These are phyloP conservation scores for Syngnathoides biaculeatus DNA, from an alignment of 2,113 vertebrate genomes.

Conservation along the genomic window DNA sequence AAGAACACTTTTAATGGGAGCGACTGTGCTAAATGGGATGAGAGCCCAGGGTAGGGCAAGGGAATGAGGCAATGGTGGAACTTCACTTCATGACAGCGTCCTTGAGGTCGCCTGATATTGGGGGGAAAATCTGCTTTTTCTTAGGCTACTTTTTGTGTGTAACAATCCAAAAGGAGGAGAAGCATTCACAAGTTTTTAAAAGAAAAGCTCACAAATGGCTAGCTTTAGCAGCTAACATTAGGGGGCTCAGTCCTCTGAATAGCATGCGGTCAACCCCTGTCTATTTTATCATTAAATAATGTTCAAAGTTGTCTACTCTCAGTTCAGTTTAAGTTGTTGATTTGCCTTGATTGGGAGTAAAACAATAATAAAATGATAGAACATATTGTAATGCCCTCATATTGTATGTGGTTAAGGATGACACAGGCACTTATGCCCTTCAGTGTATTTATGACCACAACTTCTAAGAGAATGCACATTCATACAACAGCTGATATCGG, in stretches of 20 bases:
- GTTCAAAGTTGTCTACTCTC: no score
- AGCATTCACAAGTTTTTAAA: not conserved
- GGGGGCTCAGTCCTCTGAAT: not conserved
- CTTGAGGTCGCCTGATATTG: not conserved
- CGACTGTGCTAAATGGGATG: constrained; percentile 44
- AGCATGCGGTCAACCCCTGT: not conserved
- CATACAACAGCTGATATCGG: no score
- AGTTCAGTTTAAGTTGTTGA: no score
- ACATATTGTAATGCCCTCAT: no score
- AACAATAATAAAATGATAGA: no score
- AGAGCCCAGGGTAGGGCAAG: constrained; percentile 18
- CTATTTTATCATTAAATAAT: no score
- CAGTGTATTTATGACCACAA: no score
- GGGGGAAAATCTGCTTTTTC: not conserved
- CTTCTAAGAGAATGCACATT: no score
- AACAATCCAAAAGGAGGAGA: not conserved
- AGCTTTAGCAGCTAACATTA: not conserved
- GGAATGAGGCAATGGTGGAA: not conserved
- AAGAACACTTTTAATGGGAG: constrained; percentile 59
- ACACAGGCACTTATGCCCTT: no score
- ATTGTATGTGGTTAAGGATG: no score
- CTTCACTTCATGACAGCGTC: not conserved
- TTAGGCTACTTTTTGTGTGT: not conserved
- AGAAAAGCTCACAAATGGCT: not conserved
- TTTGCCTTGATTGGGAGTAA: no score